Conservation (phyloP, 2,888 invertebrate genomes). For the Rutpela maculata region DNA sequence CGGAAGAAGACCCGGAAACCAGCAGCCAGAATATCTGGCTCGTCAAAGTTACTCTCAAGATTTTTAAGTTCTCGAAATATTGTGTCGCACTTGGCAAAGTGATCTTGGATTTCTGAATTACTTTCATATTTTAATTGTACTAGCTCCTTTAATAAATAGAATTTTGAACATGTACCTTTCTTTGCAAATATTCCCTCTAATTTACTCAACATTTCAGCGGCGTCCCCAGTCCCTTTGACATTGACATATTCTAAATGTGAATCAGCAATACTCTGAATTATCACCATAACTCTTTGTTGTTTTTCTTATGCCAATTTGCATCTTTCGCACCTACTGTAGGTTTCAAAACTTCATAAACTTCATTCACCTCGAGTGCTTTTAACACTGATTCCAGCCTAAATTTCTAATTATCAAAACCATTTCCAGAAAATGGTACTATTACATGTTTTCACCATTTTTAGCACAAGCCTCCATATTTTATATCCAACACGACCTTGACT, state of each 20-base stretch:
- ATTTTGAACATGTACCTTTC: no score
- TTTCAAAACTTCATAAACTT: conserved; percentile 34
- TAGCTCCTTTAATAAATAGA: no score
- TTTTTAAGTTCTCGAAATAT: conserved; percentile 51
- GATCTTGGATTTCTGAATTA: no score
- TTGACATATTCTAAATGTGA: conserved; percentile 51
- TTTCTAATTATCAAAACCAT: no score
- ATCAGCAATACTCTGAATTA: no score
- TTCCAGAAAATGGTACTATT: conserved; percentile 47
- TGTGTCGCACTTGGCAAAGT: no score
- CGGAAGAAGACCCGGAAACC: no score
- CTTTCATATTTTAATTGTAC: no score
- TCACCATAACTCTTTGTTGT: no score
- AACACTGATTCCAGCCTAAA: conserved; percentile 44
- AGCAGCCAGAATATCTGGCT: no score
- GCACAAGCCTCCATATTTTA: not conserved
- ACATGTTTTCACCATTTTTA: conserved; percentile 21
- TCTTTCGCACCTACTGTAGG: conserved; percentile 5
- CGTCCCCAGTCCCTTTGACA: conserved; percentile 46
- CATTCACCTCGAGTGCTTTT: conserved; percentile 37
- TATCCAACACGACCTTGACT: no score
- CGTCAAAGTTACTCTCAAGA: conserved; percentile 37
- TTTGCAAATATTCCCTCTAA: conserved; percentile 48
- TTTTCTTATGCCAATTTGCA: no score
- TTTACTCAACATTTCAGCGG: conserved; percentile 49